Percentiles rank a stretch among this genome's conserved stretches.
phyloP scores from a whole-genome alignment of 2,888 invertebrate species.

The Eristalis pertinax region DNA sequence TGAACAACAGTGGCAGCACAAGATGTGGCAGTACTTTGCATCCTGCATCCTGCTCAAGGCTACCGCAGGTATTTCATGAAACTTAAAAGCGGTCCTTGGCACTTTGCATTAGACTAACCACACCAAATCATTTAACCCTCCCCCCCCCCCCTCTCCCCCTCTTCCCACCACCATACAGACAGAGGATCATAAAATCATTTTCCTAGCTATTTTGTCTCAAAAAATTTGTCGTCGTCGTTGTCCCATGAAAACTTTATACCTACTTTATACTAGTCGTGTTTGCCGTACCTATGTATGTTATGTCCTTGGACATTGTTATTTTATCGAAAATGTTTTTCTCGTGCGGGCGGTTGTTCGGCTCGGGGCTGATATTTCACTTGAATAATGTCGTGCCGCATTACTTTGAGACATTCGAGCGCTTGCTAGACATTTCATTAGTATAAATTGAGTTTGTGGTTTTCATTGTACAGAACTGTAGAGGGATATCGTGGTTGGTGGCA shows the following conservation, averaged over 20 bases:
- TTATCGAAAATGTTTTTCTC: constrained; percentile 60
- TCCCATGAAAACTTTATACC: constrained; percentile 37
- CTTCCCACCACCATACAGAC: background rate
- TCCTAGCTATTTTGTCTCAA: constrained; percentile 62
- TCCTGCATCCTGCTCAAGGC: constrained; percentile 46
- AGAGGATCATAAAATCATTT: constrained; percentile 64
- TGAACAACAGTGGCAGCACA: constrained; percentile 20
- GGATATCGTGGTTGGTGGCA: too few relatives aligned
- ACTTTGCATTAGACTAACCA: constrained; percentile 65
- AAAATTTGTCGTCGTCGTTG: constrained; percentile 56
- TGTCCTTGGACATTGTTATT: constrained; percentile 61
- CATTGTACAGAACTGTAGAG: constrained; percentile 14
- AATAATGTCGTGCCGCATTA: constrained; percentile 45
- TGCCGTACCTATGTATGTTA: background rate
- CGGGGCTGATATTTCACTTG: background rate
- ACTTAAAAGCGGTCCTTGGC: constrained; percentile 60
- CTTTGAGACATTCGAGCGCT: constrained; percentile 43
- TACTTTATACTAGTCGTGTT: background rate
- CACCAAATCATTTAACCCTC: constrained; percentile 63
- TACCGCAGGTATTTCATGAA: constrained; percentile 68
- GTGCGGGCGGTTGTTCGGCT: constrained; percentile 27
- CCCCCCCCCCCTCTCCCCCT: background rate
- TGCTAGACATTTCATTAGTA: constrained; percentile 52
- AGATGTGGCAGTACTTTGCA: constrained; percentile 2
- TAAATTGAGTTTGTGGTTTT: constrained; percentile 55